Percentiles rank a stretch among this genome's conserved stretches.
Evolutionary conservation across 2,888 invertebrate species (phyloP).

Genomic region (Epinotia ramella): DNA sequence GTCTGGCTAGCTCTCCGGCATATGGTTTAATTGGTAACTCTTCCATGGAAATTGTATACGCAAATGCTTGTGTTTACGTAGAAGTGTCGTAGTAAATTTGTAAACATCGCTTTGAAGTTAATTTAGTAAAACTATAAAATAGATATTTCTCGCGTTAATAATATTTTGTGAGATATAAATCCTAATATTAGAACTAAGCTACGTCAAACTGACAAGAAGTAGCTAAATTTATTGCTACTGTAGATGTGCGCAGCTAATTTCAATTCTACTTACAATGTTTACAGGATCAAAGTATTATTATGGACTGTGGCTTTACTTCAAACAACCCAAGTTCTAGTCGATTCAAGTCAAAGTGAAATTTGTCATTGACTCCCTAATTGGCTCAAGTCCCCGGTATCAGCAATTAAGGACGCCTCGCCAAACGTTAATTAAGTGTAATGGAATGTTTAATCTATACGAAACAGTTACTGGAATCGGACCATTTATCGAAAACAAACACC

Average conservation of each 20-base stretch:
- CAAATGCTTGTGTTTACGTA: neutral
- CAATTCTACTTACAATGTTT: neutral
- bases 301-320: slow-evolving; percentile 11
- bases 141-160: neutral
- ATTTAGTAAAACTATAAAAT: slow-evolving; percentile 27
- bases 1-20: neutral
- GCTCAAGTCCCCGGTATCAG: slow-evolving; percentile 49
- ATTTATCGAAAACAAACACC: slow-evolving; percentile 70
- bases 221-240: neutral
- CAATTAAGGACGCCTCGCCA: slow-evolving; percentile 69
- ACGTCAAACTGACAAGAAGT: neutral
- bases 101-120: slow-evolving; percentile 10
- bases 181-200: neutral
- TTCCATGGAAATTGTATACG: neutral
- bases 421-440: slow-evolving; percentile 72
- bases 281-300: slow-evolving; percentile 24
- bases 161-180: slow-evolving; percentile 4
- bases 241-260: neutral
- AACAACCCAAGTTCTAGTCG: neutral
- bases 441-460: slow-evolving; percentile 69
- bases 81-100: neutral
- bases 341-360: slow-evolving; percentile 21
- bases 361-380: slow-evolving; percentile 31
- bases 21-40: neutral
- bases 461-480: slow-evolving; percentile 53